Evolutionary conservation across 2,888 invertebrate species (phyloP), one percentile per base, ranked within the genome.

Genomic region (Cantharis lateralis): DNA sequence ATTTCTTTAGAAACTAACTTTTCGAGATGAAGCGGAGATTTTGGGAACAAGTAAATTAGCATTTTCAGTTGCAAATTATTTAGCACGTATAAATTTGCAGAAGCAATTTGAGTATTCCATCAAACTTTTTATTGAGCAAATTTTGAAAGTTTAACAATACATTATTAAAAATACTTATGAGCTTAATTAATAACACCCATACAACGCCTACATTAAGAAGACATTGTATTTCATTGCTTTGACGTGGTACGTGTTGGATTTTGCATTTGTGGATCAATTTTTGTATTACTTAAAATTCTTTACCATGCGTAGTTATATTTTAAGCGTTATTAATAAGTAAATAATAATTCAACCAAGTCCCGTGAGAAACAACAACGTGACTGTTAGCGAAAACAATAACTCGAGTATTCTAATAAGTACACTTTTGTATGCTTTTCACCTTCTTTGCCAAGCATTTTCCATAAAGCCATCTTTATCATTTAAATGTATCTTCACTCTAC

Each of bases 341-440:
- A 76, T 76, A 78, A 74, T 78, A 78, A 73, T 71, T 62, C 74
- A 32, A 62, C 69, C 74, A 71, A 75, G 72, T 87, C 86, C 88
- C 88, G 88, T 88, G 88, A 88, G 88, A 88, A 88, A 88, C 86
- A 83, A 84, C 87, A 88, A 88, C 88, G 88, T 88, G 88, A 88
- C 88, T 87, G 84, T 80, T 78, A 80, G 81, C 81, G 82, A 83
- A 86, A 87, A 88, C 87, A 87, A 87, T 88, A 87, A 88, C 87
- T 87, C 86, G n/a, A 32, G 88, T 87, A 87, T 88, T 88, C 87
- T 87, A 88, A 87, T 88, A 87, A 87, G 86, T 86, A 84, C 82
- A 75, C 81, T 82, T 78, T 73, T 84, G 86, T 86, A 84, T 83
- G 75, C 81, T 82, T 78, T 73, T 84, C 86, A 81, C 83, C 82